phyloP scores from a whole-genome alignment of 2,797 vertebrate genomes.

The Pitangus sulphuratus region DNA sequence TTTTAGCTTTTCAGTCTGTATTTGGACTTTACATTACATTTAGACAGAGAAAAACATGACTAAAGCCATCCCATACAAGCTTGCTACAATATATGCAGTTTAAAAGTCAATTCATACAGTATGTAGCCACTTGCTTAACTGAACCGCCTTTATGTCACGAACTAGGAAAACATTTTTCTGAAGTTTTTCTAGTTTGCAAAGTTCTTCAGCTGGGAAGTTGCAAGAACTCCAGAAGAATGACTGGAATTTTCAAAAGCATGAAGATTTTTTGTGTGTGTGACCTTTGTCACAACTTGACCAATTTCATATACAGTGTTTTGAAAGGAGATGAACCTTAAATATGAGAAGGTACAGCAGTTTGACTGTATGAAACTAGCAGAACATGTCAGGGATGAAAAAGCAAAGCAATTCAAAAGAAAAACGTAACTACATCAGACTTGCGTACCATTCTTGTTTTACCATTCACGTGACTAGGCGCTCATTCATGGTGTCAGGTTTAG shows the following conservation, averaged over 20 bases:
- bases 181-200: conserved; percentile 37
- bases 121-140: not conserved
- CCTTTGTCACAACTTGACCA: not conserved
- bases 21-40: not conserved
- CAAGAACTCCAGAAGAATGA: conserved; percentile 54
- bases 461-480: not conserved
- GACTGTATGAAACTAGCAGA: not conserved
- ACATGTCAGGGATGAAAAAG: not conserved
- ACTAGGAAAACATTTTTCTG: not conserved
- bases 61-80: not conserved
- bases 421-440: not conserved
- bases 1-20: conserved; percentile 44
- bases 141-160: not conserved
- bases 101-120: not conserved
- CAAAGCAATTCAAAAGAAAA: conserved; percentile 6
- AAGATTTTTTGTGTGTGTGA: not conserved
- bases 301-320: not conserved
- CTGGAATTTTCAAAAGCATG: not conserved
- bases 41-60: conserved; percentile 2
- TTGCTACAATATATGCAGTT: not conserved
- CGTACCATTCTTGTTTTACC: not conserved
- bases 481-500: not conserved
- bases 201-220: conserved; percentile 14
- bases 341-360: not conserved
- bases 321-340: conserved; percentile 29